Percentiles rank a stretch among this genome's conserved stretches.
These are phyloP conservation scores for Archaeoteleia sp. DNA, from an alignment of 2,888 invertebrate genomes.

Conservation along the genomic window DNA sequence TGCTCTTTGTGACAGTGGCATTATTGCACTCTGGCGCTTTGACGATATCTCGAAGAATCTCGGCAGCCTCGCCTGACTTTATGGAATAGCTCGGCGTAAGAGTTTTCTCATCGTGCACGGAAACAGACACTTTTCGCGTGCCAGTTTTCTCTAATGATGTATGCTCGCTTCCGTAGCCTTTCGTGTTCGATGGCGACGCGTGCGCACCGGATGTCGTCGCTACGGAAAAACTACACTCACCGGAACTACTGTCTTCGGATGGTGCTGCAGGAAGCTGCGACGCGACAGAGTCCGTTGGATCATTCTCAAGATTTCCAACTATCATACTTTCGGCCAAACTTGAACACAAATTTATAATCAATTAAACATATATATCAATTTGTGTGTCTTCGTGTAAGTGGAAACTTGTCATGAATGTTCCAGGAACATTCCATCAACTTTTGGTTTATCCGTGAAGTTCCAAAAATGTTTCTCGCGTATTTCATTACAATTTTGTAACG, in stretches of 20 bases:
- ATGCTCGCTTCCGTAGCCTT: conserved; percentile 47
- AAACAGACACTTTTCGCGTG: conserved; percentile 64
- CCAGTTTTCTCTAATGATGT: conserved; percentile 47
- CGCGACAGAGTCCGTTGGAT: conserved; percentile 54
- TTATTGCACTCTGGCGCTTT: conserved; percentile 55
- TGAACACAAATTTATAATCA: conserved; percentile 6
- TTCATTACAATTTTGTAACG: too few species aligned
- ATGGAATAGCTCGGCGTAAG: conserved; percentile 64
- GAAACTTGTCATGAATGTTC: not conserved
- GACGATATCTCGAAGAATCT: conserved; percentile 52
- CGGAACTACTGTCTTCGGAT: conserved; percentile 66
- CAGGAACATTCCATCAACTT: too few species aligned
- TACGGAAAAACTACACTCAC: conserved; percentile 63
- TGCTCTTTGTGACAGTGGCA: conserved; percentile 74
- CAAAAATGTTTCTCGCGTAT: too few species aligned
- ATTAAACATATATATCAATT: too few species aligned
- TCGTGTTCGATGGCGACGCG: conserved; percentile 55
- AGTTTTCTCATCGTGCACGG: conserved; percentile 67
- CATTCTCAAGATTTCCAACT: conserved; percentile 65
- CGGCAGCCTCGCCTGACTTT: conserved; percentile 65
- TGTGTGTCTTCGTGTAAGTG: too few species aligned
- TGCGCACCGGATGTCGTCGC: conserved; percentile 62
- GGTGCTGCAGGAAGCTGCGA: conserved; percentile 53
- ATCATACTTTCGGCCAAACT: conserved; percentile 81
- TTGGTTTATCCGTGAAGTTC: too few species aligned